Conservation (phyloP, 2,888 invertebrate species). For the Stenolophus ochropezus region DNA sequence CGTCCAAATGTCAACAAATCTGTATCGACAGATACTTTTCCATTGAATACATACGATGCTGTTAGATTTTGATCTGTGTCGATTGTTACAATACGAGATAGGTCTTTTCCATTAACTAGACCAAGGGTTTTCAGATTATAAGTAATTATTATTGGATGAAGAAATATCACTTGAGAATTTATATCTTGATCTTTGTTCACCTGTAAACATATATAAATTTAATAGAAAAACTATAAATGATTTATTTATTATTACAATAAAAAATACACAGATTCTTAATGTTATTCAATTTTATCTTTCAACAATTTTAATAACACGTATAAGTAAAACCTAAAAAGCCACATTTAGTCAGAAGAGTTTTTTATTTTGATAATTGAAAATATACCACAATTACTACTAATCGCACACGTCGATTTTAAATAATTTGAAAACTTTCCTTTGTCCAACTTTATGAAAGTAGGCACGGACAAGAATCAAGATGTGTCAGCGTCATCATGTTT, state of each 20-base stretch:
- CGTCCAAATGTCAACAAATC: conserved; percentile 66
- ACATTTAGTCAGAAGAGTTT: too few relatives aligned
- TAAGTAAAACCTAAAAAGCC: too few relatives aligned
- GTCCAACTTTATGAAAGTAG: too few relatives aligned
- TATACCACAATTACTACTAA: too few relatives aligned
- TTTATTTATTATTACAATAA: too few relatives aligned
- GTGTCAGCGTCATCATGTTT: too few relatives aligned
- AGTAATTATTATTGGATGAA: conserved; percentile 69
- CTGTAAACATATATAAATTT: conserved; percentile 61
- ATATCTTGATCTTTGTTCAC: conserved; percentile 70
- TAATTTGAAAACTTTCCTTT: too few relatives aligned
- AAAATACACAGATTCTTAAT: background rate
- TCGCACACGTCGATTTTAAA: too few relatives aligned
- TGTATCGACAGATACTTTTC: conserved; percentile 65
- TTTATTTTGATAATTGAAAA: too few relatives aligned
- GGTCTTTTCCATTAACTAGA: conserved; percentile 70
- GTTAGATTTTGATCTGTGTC: conserved; percentile 69
- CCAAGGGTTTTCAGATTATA: conserved; percentile 67
- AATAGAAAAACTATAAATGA: background rate
- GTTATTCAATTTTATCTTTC: too few relatives aligned
- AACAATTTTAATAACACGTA: too few relatives aligned
- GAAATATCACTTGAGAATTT: conserved; percentile 70
- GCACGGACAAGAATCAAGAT: too few relatives aligned
- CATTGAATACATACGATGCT: conserved; percentile 68
- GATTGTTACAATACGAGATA: conserved; percentile 71